Conservation (phyloP, 92 coral and sea anemone species). For the Porites evermanni region DNA sequence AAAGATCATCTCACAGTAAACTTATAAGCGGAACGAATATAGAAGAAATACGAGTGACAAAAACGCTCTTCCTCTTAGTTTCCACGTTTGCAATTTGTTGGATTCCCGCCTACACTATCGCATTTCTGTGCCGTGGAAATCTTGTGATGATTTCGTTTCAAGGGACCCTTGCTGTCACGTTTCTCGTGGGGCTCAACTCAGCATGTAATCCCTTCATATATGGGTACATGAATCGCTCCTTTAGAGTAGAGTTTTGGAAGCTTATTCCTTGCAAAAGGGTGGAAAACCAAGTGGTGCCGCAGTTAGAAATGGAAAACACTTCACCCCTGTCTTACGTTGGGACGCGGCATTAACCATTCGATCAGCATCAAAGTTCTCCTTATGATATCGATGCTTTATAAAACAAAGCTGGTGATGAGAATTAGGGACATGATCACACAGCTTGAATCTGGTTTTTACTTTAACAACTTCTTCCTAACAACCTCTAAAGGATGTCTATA, state of each 20-base stretch:
- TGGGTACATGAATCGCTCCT: conserved; percentile 48
- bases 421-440: no score
- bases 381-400: no score
- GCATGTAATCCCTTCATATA: conserved; percentile 49
- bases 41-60: conserved; percentile 48
- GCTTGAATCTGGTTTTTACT: no score
- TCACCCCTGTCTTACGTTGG: neutral
- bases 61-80: conserved; percentile 26
- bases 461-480: no score
- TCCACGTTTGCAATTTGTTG: conserved; percentile 41
- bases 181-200: conserved; percentile 41
- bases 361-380: neutral
- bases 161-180: conserved; percentile 23
- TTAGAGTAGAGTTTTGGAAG: conserved; percentile 43
- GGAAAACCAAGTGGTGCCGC: conserved; percentile 19
- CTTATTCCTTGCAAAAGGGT: conserved; percentile 18
- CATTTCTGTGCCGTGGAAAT: conserved; percentile 44
- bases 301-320: conserved; percentile 12
- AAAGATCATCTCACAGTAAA: neutral
- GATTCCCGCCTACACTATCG: conserved; percentile 44
- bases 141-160: conserved; percentile 6
- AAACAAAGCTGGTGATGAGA: no score
- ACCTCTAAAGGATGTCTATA: no score
- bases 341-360: neutral
- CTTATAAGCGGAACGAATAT: conserved; percentile 9